Conservation (phyloP, 2,888 invertebrate species). For the Acleris laterana region DNA sequence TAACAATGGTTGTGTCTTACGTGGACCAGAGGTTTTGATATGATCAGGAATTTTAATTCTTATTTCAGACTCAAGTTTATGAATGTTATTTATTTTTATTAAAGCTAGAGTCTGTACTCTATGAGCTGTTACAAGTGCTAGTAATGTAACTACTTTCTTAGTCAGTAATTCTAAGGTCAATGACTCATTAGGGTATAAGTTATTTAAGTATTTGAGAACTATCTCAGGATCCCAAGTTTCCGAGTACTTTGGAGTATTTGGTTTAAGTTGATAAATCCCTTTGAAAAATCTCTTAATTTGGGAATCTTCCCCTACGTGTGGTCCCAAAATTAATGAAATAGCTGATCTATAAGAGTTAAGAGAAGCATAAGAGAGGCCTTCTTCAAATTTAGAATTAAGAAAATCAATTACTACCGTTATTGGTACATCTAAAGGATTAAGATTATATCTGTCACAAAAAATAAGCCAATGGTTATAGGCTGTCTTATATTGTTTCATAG, state of each 20-base stretch:
- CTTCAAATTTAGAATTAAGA: not conserved
- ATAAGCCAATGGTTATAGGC: too few species aligned
- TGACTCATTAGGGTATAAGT: not conserved
- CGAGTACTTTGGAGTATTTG: not conserved
- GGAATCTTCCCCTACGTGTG: not conserved
- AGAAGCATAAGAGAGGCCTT: slow-evolving; percentile 3
- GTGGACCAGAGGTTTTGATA: not conserved
- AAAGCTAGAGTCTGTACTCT: not conserved
- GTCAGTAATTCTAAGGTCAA: not conserved
- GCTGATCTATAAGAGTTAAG: slow-evolving; percentile 5
- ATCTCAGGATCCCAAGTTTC: not conserved
- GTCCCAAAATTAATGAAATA: not conserved
- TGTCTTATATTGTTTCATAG: not conserved
- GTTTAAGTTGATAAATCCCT: not conserved
- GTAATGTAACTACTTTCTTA: not conserved
- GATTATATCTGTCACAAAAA: too few species aligned
- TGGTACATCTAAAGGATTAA: not conserved
- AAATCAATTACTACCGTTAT: not conserved
- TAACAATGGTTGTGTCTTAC: not conserved
- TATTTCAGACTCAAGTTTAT: slow-evolving; percentile 1
- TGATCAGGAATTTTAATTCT: slow-evolving; percentile 3
- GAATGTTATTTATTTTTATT: slow-evolving; percentile 1
- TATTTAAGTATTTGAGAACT: not conserved
- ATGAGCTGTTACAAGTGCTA: not conserved
- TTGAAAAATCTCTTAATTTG: slow-evolving; percentile 1